A percentile compares a stretch with the other conserved stretches of the same genome.
phyloP scores from a whole-genome alignment of 2,888 invertebrate species.

The Amitus sp. region DNA sequence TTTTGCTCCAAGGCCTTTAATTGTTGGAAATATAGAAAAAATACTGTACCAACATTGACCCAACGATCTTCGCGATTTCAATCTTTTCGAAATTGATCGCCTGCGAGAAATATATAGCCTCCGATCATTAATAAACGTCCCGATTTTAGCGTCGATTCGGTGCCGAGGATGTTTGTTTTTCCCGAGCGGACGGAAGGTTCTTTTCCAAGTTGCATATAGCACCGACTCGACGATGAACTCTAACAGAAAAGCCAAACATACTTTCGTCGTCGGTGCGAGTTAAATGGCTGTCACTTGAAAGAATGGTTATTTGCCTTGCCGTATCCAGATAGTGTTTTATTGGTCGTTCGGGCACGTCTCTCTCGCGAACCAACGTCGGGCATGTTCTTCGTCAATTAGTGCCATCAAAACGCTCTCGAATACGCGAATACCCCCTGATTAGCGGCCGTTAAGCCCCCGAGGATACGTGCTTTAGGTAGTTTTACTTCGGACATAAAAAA shows the following conservation, averaged over 20 bases:
- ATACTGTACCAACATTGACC: too few relatives aligned
- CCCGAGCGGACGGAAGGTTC: background rate
- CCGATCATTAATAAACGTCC: background rate
- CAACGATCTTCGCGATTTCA: background rate
- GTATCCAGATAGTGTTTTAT: background rate
- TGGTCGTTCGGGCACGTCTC: background rate
- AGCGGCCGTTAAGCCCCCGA: slow-evolving; percentile 6
- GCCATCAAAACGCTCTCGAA: slow-evolving; percentile 11
- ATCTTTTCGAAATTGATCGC: background rate
- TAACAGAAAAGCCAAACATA: background rate
- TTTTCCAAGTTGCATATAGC: background rate
- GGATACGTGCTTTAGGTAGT: background rate
- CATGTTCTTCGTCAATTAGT: slow-evolving; percentile 28
- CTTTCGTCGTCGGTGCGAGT: too few relatives aligned
- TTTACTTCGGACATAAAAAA: background rate
- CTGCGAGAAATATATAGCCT: background rate
- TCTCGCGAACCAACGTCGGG: background rate
- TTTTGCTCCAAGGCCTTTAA: too few relatives aligned
- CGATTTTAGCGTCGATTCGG: background rate
- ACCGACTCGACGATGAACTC: background rate
- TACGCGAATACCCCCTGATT: slow-evolving; percentile 18
- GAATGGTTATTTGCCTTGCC: background rate
- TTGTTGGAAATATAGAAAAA: too few relatives aligned
- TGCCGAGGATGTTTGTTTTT: background rate
- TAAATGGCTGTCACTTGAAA: background rate